Percentiles rank a stretch among this genome's conserved stretches.
Conservation (phyloP, 2,888 invertebrate species). For the Nephrotoma appendiculata region DNA sequence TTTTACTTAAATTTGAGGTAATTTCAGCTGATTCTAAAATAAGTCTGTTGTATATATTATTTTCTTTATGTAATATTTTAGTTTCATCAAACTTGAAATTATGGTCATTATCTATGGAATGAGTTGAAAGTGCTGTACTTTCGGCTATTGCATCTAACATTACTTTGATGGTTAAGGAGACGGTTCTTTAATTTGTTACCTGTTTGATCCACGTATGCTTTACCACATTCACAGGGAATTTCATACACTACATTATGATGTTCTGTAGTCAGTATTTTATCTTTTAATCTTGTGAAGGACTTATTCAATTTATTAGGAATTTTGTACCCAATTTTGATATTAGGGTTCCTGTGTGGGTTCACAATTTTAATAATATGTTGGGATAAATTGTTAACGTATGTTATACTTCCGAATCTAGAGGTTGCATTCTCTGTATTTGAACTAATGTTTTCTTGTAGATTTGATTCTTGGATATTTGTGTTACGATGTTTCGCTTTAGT, state of each 20-base stretch:
- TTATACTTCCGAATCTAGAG: background rate
- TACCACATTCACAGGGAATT: too few relatives aligned
- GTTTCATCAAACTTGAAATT: background rate
- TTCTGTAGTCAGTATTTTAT: too few relatives aligned
- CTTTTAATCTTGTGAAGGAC: too few relatives aligned
- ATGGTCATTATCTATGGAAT: background rate
- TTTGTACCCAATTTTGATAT: background rate
- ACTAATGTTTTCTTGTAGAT: background rate
- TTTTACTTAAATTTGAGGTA: background rate
- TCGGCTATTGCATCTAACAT: too few relatives aligned
- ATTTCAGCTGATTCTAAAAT: background rate
- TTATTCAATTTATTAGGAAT: background rate
- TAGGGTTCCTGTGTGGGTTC: background rate
- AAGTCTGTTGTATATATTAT: background rate
- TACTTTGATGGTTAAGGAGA: too few relatives aligned
- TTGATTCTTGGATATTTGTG: background rate
- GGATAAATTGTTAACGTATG: background rate
- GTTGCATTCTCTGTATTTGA: background rate
- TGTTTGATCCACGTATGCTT: too few relatives aligned
- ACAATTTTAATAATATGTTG: background rate
- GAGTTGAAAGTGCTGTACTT: too few relatives aligned
- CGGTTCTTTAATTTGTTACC: too few relatives aligned
- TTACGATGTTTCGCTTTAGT: too few relatives aligned
- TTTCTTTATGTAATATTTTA: background rate
- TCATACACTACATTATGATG: too few relatives aligned